Evolutionary conservation across 2,113 vertebrate species (phyloP).

Genomic region (Conger conger): DNA sequence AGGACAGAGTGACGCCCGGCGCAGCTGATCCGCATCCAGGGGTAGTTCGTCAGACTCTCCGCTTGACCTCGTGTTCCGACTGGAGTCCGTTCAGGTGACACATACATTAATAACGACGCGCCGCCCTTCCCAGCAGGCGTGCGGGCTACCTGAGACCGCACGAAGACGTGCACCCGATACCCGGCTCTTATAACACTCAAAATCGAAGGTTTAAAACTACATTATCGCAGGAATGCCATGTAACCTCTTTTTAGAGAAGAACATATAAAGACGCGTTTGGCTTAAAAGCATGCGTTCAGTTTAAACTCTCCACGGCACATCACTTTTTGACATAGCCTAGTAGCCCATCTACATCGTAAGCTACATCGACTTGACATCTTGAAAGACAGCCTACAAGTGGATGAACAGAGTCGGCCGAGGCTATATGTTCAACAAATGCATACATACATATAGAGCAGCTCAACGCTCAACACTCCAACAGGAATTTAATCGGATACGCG

Average conservation of each 20-base stretch:
- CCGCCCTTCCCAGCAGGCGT: conserved; percentile 56
- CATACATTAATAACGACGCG: conserved; percentile 66
- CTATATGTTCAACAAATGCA: not conserved
- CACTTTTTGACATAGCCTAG: too few species aligned
- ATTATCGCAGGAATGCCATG: too few species aligned
- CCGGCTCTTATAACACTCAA: conserved; percentile 13
- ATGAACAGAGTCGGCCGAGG: not conserved
- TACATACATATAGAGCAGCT: not conserved
- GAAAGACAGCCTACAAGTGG: not conserved
- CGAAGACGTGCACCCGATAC: conserved; percentile 52
- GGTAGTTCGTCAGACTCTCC: not conserved
- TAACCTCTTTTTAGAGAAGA: too few species aligned
- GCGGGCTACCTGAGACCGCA: conserved; percentile 14
- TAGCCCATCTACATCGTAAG: too few species aligned
- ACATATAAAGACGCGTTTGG: not conserved
- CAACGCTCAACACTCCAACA: not conserved
- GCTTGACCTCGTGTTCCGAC: not conserved
- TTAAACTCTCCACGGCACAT: not conserved
- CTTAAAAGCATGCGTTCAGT: not conserved
- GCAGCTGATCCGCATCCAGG: not conserved
- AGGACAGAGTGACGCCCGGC: not conserved
- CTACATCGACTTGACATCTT: not conserved
- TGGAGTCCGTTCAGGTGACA: conserved; percentile 62
- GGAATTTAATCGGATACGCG: not conserved
- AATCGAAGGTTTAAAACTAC: not conserved